phyloP scores from a whole-genome alignment of 1,140 invertebrate species.

The Macrotrachela quadricornifera region DNA sequence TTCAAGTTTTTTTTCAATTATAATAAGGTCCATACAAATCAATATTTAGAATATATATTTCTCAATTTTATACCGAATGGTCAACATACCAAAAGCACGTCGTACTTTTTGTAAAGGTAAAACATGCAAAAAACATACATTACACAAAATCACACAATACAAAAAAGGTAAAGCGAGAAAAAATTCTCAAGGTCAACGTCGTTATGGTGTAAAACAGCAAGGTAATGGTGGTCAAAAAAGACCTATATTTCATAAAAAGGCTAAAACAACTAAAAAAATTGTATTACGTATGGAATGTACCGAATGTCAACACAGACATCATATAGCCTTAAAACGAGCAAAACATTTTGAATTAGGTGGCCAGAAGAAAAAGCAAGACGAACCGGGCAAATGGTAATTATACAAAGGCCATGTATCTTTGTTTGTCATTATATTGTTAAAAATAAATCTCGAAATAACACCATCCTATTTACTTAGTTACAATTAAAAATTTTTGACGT shows the following conservation, averaged over 20 bases:
- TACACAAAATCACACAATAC: slow-evolving; percentile 96
- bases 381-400: slow-evolving; percentile 10
- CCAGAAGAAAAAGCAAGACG: slow-evolving; percentile 92
- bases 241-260: slow-evolving; percentile 99
- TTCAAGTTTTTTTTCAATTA: no score
- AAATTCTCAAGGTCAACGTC: slow-evolving; percentile 41
- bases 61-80: no score
- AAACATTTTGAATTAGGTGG: slow-evolving; percentile 99
- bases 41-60: no score
- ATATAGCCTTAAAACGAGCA: slow-evolving; percentile 85
- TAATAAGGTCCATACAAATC: no score
- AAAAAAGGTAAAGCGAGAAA: slow-evolving; percentile 79
- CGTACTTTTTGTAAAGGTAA: slow-evolving; percentile 75
- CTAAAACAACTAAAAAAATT: slow-evolving; percentile 99
- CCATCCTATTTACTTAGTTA: no score
- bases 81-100: slow-evolving; percentile 92
- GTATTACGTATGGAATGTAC: slow-evolving; percentile 94
- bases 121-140: slow-evolving; percentile 92
- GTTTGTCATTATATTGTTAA: no score
- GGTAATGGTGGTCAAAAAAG: slow-evolving; percentile 99
- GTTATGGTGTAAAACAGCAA: slow-evolving; percentile 96
- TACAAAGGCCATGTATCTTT: slow-evolving; percentile 10
- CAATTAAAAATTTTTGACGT: no score
- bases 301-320: slow-evolving; percentile 88
- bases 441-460: no score